Conservation (phyloP, 2,888 invertebrate species). For the Hesperia comma region DNA sequence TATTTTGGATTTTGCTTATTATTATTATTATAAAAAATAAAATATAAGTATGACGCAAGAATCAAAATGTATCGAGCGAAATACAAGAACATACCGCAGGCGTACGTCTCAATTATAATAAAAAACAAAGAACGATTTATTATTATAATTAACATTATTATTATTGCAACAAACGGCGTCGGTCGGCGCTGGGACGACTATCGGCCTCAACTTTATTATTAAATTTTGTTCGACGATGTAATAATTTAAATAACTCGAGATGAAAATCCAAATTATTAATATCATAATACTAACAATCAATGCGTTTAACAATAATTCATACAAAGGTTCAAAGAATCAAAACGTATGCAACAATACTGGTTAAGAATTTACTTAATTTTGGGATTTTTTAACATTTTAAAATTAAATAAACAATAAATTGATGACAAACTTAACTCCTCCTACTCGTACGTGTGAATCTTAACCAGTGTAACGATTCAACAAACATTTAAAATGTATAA, state of each 20-base stretch:
- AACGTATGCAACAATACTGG: constrained; percentile 4
- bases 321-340: not conserved
- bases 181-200: not conserved
- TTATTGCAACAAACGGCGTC: constrained; percentile 36
- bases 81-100: constrained; percentile 47
- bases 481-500: constrained; percentile 22
- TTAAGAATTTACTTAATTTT: constrained; percentile 1
- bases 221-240: constrained; percentile 36
- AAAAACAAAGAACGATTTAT: constrained; percentile 54
- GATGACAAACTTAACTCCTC: constrained; percentile 31
- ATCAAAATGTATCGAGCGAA: constrained; percentile 54
- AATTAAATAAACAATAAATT: constrained; percentile 16
- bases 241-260: constrained; percentile 20
- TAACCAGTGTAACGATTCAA: constrained; percentile 32
- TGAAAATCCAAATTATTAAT: constrained; percentile 21
- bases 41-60: too few relatives aligned
- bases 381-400: not conserved
- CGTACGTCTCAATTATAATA: constrained; percentile 46
- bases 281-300: constrained; percentile 11
- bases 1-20: too few relatives aligned
- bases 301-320: not conserved
- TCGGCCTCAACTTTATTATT: constrained; percentile 13
- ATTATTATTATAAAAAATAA: too few relatives aligned
- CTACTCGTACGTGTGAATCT: constrained; percentile 19
- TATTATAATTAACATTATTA: constrained; percentile 43